phyloP scores from a whole-genome alignment of 2,113 vertebrate species.

The Daboia siamensis region DNA sequence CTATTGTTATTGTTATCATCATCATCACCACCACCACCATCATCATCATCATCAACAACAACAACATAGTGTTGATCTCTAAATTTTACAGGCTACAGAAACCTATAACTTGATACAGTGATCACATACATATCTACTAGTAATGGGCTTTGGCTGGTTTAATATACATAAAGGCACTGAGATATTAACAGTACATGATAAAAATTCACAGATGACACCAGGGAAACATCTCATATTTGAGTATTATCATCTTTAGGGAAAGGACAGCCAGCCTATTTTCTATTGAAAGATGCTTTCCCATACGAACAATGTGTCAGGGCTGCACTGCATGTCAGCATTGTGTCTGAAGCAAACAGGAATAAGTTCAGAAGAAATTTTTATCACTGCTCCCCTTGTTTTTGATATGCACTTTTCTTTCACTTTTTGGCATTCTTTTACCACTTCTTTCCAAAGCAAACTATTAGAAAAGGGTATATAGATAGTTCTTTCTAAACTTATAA shows the following conservation, averaged over 20 bases:
- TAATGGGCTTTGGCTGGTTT: not conserved
- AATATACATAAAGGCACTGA: not conserved
- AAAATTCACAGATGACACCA: not conserved
- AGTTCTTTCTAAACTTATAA: not conserved
- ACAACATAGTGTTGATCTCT: not conserved
- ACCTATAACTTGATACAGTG: not conserved
- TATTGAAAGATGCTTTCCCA: not conserved
- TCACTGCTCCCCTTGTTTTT: not conserved
- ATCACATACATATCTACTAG: not conserved
- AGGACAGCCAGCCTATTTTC: not conserved
- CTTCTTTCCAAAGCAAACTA: not conserved
- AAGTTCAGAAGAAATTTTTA: not conserved
- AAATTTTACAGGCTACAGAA: not conserved
- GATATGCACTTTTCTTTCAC: not conserved
- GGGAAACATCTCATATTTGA: not conserved
- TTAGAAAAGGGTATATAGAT: not conserved
- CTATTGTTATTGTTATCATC: accelerated
- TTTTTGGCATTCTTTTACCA: not conserved
- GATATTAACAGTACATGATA: not conserved
- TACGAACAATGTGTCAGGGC: not conserved
- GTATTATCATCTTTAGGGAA: not conserved
- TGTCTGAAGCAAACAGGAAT: not conserved
- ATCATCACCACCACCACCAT: too few species aligned
- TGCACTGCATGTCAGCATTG: not conserved
- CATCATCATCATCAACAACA: too few species aligned